These are phyloP conservation scores for Fragum fragum DNA, from an alignment of 2,888 invertebrate species.

Conservation along the genomic window DNA sequence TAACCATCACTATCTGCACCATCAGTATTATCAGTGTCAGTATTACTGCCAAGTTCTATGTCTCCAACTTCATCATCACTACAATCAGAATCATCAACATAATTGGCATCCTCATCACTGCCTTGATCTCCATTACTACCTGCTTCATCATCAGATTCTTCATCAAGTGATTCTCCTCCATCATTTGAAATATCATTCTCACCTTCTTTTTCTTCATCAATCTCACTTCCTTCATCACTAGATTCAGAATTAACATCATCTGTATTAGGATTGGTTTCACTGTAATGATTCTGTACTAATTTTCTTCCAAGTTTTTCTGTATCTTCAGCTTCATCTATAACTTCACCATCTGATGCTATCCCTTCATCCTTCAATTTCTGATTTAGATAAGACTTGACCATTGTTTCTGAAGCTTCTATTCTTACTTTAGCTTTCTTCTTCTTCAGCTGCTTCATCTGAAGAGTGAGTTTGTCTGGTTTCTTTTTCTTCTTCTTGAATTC, in stretches of 20 bases:
- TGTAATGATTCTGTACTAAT: not conserved
- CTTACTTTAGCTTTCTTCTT: slow-evolving; percentile 70
- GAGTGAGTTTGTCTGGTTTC: slow-evolving; percentile 29
- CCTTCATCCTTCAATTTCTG: slow-evolving; percentile 54
- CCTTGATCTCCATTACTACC: not conserved
- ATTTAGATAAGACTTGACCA: slow-evolving; percentile 73
- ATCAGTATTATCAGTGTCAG: slow-evolving; percentile 2
- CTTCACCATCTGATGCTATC: not conserved
- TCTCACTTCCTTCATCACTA: not conserved
- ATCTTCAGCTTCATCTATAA: slow-evolving; percentile 19
- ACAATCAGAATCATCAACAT: slow-evolving; percentile 19
- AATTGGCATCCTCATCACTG: slow-evolving; percentile 26
- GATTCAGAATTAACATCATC: too few relatives aligned
- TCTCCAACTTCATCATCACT: slow-evolving; percentile 2
- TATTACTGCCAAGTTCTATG: slow-evolving; percentile 1
- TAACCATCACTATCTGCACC: not conserved
- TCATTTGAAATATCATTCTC: not conserved
- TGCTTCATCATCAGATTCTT: not conserved
- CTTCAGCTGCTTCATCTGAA: slow-evolving; percentile 24
- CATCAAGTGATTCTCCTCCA: not conserved
- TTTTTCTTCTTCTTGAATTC: slow-evolving; percentile 77
- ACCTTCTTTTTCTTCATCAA: slow-evolving; percentile 15
- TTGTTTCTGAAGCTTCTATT: slow-evolving; percentile 71
- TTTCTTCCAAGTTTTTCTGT: slow-evolving; percentile 3
- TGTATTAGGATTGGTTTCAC: not conserved